Conservation (phyloP, 2,113 vertebrate genomes). For the Tichodroma muraria region DNA sequence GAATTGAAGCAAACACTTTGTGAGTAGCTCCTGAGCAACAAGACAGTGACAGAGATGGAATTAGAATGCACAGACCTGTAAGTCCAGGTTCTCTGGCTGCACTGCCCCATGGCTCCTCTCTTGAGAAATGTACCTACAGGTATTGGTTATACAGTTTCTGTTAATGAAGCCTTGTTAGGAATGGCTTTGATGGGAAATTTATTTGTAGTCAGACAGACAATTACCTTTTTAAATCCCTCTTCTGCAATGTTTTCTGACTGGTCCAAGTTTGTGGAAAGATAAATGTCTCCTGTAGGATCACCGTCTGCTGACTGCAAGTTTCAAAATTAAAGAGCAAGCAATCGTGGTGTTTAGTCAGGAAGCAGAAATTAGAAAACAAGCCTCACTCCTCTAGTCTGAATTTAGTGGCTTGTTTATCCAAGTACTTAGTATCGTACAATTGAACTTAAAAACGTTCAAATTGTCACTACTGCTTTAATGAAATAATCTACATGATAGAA, state of each 20-base stretch:
- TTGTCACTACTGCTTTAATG: neutral
- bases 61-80: neutral
- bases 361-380: neutral
- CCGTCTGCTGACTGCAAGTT: neutral
- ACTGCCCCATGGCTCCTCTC: neutral
- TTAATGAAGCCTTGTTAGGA: neutral
- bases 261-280: neutral
- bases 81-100: neutral
- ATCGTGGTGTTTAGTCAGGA: neutral
- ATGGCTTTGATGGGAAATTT: neutral
- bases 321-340: neutral
- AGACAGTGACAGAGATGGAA: neutral
- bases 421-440: neutral
- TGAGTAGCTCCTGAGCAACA: neutral
- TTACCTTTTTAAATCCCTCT: neutral
- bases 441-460: rapidly evolving
- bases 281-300: neutral
- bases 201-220: neutral
- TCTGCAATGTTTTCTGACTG: neutral
- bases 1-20: slow-evolving; percentile 26
- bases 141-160: neutral
- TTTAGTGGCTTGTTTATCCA: neutral
- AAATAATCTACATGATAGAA: rapidly evolving
- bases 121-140: neutral
- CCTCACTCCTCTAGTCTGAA: neutral